Evolutionary conservation across 2,113 vertebrate species (phyloP).

Genomic region (Actenoides lindsayi): DNA sequence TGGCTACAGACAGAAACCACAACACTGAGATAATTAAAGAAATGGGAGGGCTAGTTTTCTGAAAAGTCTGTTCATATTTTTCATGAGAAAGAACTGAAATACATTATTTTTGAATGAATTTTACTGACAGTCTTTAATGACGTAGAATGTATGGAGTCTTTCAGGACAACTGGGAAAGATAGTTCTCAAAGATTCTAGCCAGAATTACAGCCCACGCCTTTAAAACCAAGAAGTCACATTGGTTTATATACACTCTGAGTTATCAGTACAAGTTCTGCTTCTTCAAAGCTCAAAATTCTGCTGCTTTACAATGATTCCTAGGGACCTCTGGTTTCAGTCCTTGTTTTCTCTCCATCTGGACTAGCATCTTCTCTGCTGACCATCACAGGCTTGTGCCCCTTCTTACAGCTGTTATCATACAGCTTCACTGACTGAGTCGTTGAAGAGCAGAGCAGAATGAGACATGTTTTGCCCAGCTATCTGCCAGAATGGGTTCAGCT

Average conservation of each 20-base stretch:
- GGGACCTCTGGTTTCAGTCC: neutral
- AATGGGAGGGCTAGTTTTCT: neutral
- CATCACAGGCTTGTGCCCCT: neutral
- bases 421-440: neutral
- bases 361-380: neutral
- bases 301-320: neutral
- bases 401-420: rapidly evolving
- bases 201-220: neutral
- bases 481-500: neutral
- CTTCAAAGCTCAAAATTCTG: neutral
- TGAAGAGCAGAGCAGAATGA: neutral
- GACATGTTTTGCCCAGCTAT: neutral
- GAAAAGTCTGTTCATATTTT: neutral
- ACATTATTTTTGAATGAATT: neutral
- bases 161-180: neutral
- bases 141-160: neutral
- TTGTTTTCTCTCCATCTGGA: neutral
- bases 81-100: neutral
- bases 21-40: neutral
- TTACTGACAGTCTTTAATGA: neutral
- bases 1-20: neutral
- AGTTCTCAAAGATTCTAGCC: neutral
- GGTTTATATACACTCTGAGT: neutral
- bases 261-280: neutral
- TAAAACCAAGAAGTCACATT: neutral